A percentile compares a stretch with the other conserved stretches of the same genome.
Conservation (phyloP, 2,797 vertebrate genomes). For the Enteromius argenteus region DNA sequence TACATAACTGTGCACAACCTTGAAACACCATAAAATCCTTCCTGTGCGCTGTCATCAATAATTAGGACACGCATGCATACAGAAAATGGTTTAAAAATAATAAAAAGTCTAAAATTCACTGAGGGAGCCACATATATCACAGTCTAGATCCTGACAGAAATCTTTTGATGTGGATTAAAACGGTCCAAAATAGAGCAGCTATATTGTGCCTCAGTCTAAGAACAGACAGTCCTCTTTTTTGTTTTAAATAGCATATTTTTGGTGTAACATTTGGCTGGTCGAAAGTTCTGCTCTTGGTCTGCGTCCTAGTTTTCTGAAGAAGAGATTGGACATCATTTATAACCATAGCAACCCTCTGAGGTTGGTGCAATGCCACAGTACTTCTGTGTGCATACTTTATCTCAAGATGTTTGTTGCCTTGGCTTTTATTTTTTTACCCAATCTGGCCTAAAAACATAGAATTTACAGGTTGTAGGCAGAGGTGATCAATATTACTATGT, state of each 20-base stretch:
- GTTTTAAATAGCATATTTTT: constrained; percentile 48
- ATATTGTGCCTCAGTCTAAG: neutral
- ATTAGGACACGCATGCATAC: neutral
- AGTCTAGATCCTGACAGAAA: neutral
- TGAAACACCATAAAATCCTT: neutral
- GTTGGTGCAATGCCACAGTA: constrained; percentile 57
- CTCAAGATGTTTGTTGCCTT: constrained; percentile 6
- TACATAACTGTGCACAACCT: neutral
- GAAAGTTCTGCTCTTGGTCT: constrained; percentile 51
- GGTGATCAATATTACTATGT: neutral
- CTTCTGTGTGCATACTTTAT: constrained; percentile 37
- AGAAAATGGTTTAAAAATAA: neutral
- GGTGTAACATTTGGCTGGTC: constrained; percentile 32
- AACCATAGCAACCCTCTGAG: constrained; percentile 63
- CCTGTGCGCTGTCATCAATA: neutral
- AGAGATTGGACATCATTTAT: constrained; percentile 62
- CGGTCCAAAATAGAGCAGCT: constrained; percentile 14
- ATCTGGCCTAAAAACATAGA: neutral
- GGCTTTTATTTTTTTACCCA: neutral
- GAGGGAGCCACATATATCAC: neutral
- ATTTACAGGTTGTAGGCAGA: constrained; percentile 1
- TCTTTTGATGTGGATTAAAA: constrained; percentile 20
- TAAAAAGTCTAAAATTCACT: neutral
- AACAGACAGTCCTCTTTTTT: constrained; percentile 28
- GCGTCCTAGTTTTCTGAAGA: constrained; percentile 59